Evolutionary conservation across 1,140 invertebrate species (phyloP).

Genomic region (Orius laevigatus): DNA sequence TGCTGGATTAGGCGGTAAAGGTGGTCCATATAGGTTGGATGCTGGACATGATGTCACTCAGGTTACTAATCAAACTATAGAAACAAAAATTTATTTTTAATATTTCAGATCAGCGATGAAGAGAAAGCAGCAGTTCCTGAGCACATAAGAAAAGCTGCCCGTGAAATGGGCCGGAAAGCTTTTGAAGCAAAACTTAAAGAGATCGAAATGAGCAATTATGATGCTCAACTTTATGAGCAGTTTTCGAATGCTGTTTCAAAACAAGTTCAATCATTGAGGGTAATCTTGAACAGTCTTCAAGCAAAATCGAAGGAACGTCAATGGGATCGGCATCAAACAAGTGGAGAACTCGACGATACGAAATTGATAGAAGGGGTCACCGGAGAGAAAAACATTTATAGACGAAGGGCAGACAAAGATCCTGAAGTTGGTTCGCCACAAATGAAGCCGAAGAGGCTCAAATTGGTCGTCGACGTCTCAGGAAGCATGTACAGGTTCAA

Average conservation of each 20-base stretch:
- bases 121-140: slow-evolving; percentile 85
- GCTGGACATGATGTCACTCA: slow-evolving; percentile 85
- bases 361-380: slow-evolving; percentile 90
- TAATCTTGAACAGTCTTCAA: slow-evolving; percentile 53
- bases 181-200: slow-evolving; percentile 78
- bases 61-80: slow-evolving; percentile 26
- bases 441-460: slow-evolving; percentile 75
- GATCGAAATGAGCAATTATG: slow-evolving; percentile 89
- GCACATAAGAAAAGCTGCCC: slow-evolving; percentile 69
- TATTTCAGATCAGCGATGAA: slow-evolving; percentile 53
- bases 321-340: slow-evolving; percentile 82
- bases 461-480: slow-evolving; percentile 79
- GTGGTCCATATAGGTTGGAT: slow-evolving; percentile 80
- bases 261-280: slow-evolving; percentile 41
- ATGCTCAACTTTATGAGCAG: slow-evolving; percentile 71
- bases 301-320: slow-evolving; percentile 86
- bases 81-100: background rate
- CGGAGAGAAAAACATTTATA: slow-evolving; percentile 84
- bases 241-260: slow-evolving; percentile 60
- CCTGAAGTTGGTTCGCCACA: slow-evolving; percentile 71
- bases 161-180: slow-evolving; percentile 81
- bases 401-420: slow-evolving; percentile 59
- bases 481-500: slow-evolving; percentile 96
- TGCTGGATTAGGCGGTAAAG: slow-evolving; percentile 84
- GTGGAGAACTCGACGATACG: slow-evolving; percentile 86